Base-by-base conservation (phyloP, 2,888 invertebrate species). In the Pristionchus exspectatus region DNA sequence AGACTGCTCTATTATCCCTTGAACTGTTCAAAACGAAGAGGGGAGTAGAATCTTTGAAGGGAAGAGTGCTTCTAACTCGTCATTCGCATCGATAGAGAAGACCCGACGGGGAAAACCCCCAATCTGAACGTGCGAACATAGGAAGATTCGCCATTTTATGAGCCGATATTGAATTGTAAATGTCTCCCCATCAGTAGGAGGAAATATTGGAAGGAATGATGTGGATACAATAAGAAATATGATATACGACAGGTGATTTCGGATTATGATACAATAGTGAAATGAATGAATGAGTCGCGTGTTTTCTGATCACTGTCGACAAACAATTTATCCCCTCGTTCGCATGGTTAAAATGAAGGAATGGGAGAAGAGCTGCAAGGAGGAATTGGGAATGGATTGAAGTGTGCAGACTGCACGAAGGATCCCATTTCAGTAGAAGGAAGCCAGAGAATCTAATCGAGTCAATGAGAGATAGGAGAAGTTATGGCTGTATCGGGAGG, bases 321-420 rank as follows among this genome's bases (percentile, higher is more conserved):
- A 74, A 74, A 74, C 74, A 74, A 74, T 74, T 38, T 69, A 69
- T 69, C 24, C 27, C 66, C 59, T 12, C 59, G 66, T 66, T 66
- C 27, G 30, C 30, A 12, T 69, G 30, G 30, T 33, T 30, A 30
- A 24, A 63, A 3, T 24, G 21, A 69, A 69, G 30, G 27, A 24
- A 66, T 27, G n/a, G 30, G 69, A 69, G 66, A 66, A 27, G 66
- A 16, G 16, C 69, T 9, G n/a, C 56, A 63, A 24, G 69, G 18
- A 30, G 69, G 69, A 69, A 50, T 69, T 69, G 12, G 16, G 69
- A 69, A 69, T 69, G 69, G 30, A 69, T 69, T 30, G 69, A 33
- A 69, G 30, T 16, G 30, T 69, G 69, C 69, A 69, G 30, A 69
- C 44, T 50, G 12, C 38, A 27, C 2, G n/a, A 66, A 69, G 16